These are phyloP conservation scores for Lacanobia wlatinum DNA, from an alignment of 2,888 invertebrate species.

Conservation along the genomic window DNA sequence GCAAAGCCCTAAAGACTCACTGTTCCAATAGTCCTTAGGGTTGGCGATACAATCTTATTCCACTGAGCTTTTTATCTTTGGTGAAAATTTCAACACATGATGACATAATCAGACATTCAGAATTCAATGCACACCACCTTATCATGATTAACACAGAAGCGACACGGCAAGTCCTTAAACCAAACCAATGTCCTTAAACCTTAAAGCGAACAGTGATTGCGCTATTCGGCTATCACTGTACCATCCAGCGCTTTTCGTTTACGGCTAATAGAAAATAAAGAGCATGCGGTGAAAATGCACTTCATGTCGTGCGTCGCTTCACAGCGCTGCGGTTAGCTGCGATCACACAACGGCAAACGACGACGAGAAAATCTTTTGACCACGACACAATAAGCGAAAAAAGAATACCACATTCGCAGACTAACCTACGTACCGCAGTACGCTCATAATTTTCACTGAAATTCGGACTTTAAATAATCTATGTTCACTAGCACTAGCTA, in stretches of 20 bases:
- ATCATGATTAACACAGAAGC: conserved; percentile 25
- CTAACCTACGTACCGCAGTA: conserved; percentile 25
- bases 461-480: conserved; percentile 30
- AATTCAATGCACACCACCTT: conserved; percentile 1
- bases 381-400: conserved; percentile 45
- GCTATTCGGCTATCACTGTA: conserved; percentile 44
- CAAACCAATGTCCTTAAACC: background rate
- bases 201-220: conserved; percentile 31
- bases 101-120: background rate
- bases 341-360: conserved; percentile 54
- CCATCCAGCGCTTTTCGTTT: conserved; percentile 56
- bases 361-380: conserved; percentile 60
- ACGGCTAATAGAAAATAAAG: conserved; percentile 64
- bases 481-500: conserved; percentile 24
- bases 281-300: conserved; percentile 65
- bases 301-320: conserved; percentile 59
- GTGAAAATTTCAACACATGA: background rate
- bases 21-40: conserved; percentile 64
- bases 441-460: conserved; percentile 42
- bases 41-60: conserved; percentile 18
- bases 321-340: conserved; percentile 62
- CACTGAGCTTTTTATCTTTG: background rate
- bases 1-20: conserved; percentile 72
- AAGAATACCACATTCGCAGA: conserved; percentile 28
- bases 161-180: conserved; percentile 12